Evolutionary conservation across 2,113 vertebrate genomes (phyloP), one percentile per base, ranked within the genome.

Genomic region (Labeo catla): DNA sequence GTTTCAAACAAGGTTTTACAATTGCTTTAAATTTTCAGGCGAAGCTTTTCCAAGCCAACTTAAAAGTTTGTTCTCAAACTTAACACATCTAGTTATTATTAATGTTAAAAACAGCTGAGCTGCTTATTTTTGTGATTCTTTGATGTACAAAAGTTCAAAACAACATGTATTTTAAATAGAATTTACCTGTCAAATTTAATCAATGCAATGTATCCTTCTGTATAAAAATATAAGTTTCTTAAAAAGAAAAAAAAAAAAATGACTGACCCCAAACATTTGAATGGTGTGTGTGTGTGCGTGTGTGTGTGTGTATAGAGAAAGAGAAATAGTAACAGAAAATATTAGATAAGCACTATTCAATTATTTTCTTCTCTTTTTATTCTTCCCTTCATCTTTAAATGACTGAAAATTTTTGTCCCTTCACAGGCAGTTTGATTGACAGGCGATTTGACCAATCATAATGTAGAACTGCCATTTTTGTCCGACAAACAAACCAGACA

Each of bases 381-480:
- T 39, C n/a, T n/a, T n/a, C n/a, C n/a, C n/a, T 59, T 59, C 13
- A 1, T 23, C 45, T 8, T 39, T 52, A 73, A 76, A 74, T 65
- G 45, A 54, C 78, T 52, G n/a, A 78, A 80, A 34, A 59, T 66
- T 57, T 70, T 45, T 50, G 59, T 10, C 52, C 34, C 80, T 39
- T 39, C 39, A 4, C 39, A 39, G 39, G 39, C 39, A 39, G 39
- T 39, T 39, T 39, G 39, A 39, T 39, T 39, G 39, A n/a, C n/a
- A n/a, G n/a, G n/a, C n/a, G n/a, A n/a, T n/a, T n/a, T n/a, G n/a
- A n/a, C n/a, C n/a, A n/a, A n/a, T n/a, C n/a, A n/a, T n/a, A n/a
- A n/a, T n/a, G n/a, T n/a, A n/a, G n/a, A n/a, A n/a, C n/a, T n/a
- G 39, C 39, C 39, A 39, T 39, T 39, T 39, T 39, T 39, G 39